Evolutionary conservation across 2,113 vertebrate species (phyloP), one percentile per base, ranked within the genome.

Genomic region (Echinops telfairi): DNA sequence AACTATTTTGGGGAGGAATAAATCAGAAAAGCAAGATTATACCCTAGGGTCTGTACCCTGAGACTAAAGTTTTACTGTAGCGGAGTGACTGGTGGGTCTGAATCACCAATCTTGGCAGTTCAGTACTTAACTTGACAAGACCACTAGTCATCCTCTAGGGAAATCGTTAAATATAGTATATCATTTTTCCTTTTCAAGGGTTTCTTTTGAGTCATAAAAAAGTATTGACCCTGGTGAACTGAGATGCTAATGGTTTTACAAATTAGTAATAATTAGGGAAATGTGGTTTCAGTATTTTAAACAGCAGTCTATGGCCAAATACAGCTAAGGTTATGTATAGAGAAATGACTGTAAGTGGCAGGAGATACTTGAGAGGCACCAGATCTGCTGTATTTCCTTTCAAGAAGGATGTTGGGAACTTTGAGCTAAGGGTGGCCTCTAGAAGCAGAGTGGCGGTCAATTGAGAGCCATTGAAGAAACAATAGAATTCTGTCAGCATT

Each of bases 151-250:
- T 10, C 47, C 47, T 53, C 47, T 53, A 14, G 47, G 47, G 47
- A 53, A 53, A 53, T 53, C 5, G 47, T 53, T 53, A 53, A 53
- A 14, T 53, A 14, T 53, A 53, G 47, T 53, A 53, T 12, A 53
- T 53, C 9, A 53, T 53, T 53, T 53, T 62, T 85, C 11, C 40
- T 71, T 78, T 79, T 40, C 23, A 36, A 25, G 58, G 19, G 76
- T 95, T 95, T 77, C 7, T 78, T 92, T 77, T 90, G 64, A 91
- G n/a, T 14, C 19, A 83, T 2, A 89, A 71, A 27, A 79, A 58
- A 25, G 64, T 81, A 57, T 71, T 76, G 22, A 80, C 33, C 15
- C 76, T 76, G 47, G 58, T 66, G 27, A 71, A 40, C 47, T 86
- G 75, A 81, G 81, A 78, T 83, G 38, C 57, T 14, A 83, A 43